A percentile compares a stretch with the other conserved stretches of the same genome.
These are phyloP conservation scores for Sinella curviseta DNA, from an alignment of 1,140 invertebrate genomes.

Conservation along the genomic window DNA sequence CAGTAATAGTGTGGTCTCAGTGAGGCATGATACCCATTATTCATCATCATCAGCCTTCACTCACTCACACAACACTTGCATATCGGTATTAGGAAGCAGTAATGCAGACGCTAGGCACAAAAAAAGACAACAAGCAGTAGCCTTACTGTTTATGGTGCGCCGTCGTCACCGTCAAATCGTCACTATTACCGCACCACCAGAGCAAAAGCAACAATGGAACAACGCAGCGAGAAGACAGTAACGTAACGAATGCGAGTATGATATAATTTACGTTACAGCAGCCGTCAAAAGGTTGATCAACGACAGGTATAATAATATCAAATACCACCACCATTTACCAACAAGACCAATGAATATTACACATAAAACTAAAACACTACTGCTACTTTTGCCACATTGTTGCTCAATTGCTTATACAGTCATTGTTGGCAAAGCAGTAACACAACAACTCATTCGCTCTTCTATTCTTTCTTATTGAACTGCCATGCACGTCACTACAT, in stretches of 20 bases:
- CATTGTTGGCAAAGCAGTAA: no score
- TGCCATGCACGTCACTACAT: no score
- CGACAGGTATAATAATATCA: neutral
- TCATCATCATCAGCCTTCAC: neutral
- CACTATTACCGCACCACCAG: neutral
- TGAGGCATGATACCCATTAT: neutral
- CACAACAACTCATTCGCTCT: no score
- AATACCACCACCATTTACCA: neutral
- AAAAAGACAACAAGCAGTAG: neutral
- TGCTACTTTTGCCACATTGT: no score
- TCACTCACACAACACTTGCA: neutral
- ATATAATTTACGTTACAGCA: neutral
- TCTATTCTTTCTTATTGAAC: no score
- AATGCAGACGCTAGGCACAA: neutral
- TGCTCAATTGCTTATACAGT: no score
- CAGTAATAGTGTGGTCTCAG: neutral
- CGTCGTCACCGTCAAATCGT: neutral
- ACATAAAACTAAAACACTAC: neutral
- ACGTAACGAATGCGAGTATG: neutral
- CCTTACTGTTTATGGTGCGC: neutral
- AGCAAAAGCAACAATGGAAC: neutral
- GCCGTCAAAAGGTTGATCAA: constrained; percentile 15
- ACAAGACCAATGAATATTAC: neutral
- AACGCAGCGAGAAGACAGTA: neutral
- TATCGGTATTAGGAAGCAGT: neutral